These are phyloP conservation scores for Sycophila sp. DNA, from an alignment of 1,140 invertebrate genomes.

Conservation along the genomic window DNA sequence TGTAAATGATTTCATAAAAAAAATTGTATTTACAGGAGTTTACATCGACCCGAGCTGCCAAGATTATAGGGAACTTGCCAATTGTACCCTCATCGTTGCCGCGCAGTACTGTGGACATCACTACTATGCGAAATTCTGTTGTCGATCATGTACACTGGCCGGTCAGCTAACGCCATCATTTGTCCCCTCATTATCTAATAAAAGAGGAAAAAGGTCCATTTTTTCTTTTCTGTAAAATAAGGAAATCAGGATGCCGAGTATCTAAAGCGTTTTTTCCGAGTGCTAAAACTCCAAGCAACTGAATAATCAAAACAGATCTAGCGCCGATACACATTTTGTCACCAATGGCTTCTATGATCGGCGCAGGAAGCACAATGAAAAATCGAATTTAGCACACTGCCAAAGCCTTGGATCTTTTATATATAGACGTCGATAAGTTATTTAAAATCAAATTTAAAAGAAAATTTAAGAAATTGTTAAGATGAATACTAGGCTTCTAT, in stretches of 20 bases:
- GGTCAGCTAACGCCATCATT: constrained; percentile 74
- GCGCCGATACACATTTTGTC: not conserved
- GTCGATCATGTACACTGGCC: constrained; percentile 87
- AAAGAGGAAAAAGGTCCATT: constrained; percentile 53
- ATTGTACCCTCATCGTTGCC: constrained; percentile 86
- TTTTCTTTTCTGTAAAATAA: constrained; percentile 43
- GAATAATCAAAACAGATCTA: constrained; percentile 14
- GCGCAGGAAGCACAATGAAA: constrained; percentile 47
- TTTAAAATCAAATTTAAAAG: constrained; percentile 7
- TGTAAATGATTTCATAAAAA: not conserved
- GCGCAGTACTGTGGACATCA: constrained; percentile 84
- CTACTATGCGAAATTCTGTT: constrained; percentile 94
- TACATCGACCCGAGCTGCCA: constrained; percentile 82
- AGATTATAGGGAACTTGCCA: constrained; percentile 89
- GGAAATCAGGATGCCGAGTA: constrained; percentile 1
- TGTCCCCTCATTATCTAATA: constrained; percentile 42
- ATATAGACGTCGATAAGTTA: constrained; percentile 15
- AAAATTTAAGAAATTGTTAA: constrained; percentile 12
- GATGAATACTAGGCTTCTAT: constrained; percentile 4
- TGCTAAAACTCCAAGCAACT: not conserved
- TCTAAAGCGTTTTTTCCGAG: constrained; percentile 20
- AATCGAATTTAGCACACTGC: constrained; percentile 64
- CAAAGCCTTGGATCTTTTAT: constrained; percentile 67
- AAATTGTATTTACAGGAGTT: constrained; percentile 69
- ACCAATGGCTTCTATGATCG: constrained; percentile 42